phyloP scores from a whole-genome alignment of 2,797 vertebrate species.

The Salarias fasciatus region DNA sequence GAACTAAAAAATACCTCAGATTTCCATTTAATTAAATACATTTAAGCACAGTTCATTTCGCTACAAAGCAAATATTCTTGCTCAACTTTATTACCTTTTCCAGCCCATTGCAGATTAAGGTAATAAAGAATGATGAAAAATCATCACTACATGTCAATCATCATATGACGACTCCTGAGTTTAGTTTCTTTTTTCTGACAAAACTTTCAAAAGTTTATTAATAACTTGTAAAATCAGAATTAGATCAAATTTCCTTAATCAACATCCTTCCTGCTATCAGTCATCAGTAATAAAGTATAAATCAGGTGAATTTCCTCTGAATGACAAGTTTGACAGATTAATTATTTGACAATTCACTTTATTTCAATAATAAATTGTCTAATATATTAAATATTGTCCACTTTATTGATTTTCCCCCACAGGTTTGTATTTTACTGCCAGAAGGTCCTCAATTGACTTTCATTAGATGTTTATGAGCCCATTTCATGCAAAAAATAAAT shows the following conservation, averaged over 20 bases:
- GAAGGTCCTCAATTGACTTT: constrained; percentile 28
- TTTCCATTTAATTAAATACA: too few species aligned
- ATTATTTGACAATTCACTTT: constrained; percentile 23
- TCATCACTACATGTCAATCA: too few species aligned
- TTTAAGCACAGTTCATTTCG: too few species aligned
- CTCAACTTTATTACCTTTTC: too few species aligned
- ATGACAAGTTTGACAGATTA: constrained; percentile 48
- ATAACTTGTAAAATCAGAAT: constrained; percentile 3
- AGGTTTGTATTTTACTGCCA: constrained; percentile 45
- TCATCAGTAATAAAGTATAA: constrained; percentile 51
- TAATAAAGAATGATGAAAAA: too few species aligned
- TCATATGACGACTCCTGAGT: too few species aligned
- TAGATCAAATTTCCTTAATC: constrained; percentile 19
- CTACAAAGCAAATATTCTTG: too few species aligned
- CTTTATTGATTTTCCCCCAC: constrained; percentile 40
- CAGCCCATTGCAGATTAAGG: too few species aligned
- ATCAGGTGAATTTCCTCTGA: constrained; percentile 38
- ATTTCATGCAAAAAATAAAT: too few species aligned
- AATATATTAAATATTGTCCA: constrained; percentile 37
- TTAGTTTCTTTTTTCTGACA: too few species aligned
- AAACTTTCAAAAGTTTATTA: constrained; percentile 27
- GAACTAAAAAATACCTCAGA: too few species aligned
- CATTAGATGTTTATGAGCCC: too few species aligned
- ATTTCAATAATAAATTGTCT: constrained; percentile 48
- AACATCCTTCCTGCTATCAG: constrained; percentile 21